Evolutionary conservation across 2,113 vertebrate genomes (phyloP).

Genomic region (Thunnus maccoyii): DNA sequence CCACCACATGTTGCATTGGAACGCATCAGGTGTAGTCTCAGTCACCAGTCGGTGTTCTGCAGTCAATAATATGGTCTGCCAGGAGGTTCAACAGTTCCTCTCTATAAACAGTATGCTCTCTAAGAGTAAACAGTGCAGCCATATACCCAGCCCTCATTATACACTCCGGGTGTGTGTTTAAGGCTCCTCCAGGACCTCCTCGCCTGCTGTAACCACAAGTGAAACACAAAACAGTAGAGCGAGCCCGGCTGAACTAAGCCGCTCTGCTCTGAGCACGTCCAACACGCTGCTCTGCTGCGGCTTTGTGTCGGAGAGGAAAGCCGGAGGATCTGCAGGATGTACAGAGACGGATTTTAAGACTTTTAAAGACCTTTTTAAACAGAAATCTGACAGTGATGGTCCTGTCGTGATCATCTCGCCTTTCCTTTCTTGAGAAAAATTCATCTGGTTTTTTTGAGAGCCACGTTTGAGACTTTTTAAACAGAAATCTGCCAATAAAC

Average conservation of each 20-base stretch:
- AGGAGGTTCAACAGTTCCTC: constrained; percentile 14
- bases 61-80: constrained; percentile 40
- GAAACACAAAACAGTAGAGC: constrained; percentile 29
- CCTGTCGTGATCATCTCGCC: neutral
- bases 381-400: neutral
- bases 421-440: neutral
- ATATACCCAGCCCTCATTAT: constrained; percentile 57
- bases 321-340: neutral
- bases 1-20: neutral
- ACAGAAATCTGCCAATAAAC: neutral
- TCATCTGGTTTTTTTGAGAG: no score
- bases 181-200: constrained; percentile 37
- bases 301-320: neutral
- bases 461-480: neutral
- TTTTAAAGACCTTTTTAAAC: neutral
- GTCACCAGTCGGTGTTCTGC: neutral
- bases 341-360: neutral
- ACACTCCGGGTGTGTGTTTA: constrained; percentile 55
- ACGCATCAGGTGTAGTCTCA: constrained; percentile 26
- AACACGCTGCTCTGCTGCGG: neutral
- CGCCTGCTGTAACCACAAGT: neutral
- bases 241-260: constrained; percentile 19
- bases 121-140: constrained; percentile 51
- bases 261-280: neutral
- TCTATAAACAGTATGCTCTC: constrained; percentile 57